A percentile compares a stretch with the other conserved stretches of the same genome.
These are phyloP conservation scores for Taeniopygia guttata DNA, from an alignment of 2,797 vertebrate species.

Conservation along the genomic window DNA sequence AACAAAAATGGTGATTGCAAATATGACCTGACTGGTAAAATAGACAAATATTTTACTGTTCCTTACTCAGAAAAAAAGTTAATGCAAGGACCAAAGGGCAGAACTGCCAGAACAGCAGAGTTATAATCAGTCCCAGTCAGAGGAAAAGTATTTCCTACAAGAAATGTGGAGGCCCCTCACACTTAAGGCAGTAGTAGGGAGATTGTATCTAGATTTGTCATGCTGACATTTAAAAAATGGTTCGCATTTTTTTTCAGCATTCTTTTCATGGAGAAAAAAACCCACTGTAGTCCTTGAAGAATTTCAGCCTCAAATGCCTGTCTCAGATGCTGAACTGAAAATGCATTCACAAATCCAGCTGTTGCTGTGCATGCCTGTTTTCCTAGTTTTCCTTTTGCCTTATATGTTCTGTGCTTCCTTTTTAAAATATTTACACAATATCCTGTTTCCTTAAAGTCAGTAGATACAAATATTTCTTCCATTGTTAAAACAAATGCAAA, in stretches of 20 bases:
- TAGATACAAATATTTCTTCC: background rate
- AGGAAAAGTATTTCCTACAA: background rate
- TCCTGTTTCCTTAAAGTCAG: constrained; percentile 33
- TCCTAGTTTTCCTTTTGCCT: background rate
- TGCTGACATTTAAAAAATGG: background rate
- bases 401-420: background rate
- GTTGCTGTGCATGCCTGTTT: background rate
- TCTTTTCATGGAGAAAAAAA: background rate
- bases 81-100: background rate
- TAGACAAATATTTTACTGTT: constrained; percentile 8
- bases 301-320: background rate
- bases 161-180: background rate
- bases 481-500: background rate
- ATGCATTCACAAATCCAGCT: background rate
- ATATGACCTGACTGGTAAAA: background rate
- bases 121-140: background rate
- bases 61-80: background rate
- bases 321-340: background rate
- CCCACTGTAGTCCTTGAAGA: background rate
- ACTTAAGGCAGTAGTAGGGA: background rate
- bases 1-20: background rate
- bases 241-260: fast-evolving
- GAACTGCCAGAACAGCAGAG: background rate
- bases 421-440: background rate
- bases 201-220: background rate